Evolutionary conservation across 2,113 vertebrate species (phyloP), one percentile per base, ranked within the genome.

Genomic region (Dascyllus trimaculatus): DNA sequence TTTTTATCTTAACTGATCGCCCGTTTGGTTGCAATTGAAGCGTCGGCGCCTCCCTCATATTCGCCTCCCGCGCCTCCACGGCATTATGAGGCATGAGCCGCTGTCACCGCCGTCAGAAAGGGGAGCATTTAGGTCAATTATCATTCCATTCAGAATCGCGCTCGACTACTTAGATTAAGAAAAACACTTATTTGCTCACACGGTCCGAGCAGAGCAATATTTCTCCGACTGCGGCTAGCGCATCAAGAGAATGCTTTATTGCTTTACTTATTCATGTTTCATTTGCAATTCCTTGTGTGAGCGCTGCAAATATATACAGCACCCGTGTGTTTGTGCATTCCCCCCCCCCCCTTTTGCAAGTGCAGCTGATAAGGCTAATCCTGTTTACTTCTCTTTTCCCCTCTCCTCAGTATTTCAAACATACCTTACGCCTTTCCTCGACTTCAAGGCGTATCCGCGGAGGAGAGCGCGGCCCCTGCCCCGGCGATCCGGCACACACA

Each of bases 201-300:
- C 0, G 29, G 88, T 80, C 80, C 64, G 53, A 79, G 70, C 59
- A 26, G 59, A 78, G 88, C 60, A 78, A 89, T 89, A 80, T 88
- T 83, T 76, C 86, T 74, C 63, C 21, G 49, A 71, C 81, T 64
- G 90, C 45, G 76, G 71, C 75, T 74, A 24, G 69, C 35, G 59
- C 56, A 85, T 86, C 80, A 75, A 63, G 85, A 86, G 69, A 25
- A 87, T 65, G 73, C 84, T 70, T 85, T 86, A 91, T 85, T 90
- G 80, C 91, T 89, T 91, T 88, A 88, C 92, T 94, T 93, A 91
- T 94, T 93, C 90, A 91, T 92, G 92, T 91, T 92, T 90, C 91
- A 89, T 92, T 91, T 93, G 88, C 91, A 77, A 81, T 86, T 80
- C 80, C 75, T 80, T 15, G 59, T 59, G 77, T 73, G 78, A 82